Conservation (phyloP, 2,888 invertebrate species). For the Ceratothoa steindachneri region DNA sequence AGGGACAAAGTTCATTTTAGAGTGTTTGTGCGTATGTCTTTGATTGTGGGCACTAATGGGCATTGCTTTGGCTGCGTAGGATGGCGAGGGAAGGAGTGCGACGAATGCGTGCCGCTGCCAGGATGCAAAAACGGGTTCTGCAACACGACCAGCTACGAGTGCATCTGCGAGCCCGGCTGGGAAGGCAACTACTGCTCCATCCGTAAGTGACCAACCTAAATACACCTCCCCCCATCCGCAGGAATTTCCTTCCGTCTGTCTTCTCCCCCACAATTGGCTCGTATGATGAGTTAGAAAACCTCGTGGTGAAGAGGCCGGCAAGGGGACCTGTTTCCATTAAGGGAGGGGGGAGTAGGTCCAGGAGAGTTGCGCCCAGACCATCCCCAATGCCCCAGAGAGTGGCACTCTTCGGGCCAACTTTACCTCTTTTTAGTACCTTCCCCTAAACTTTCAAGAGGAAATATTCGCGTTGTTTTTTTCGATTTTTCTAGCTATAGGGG, state of each 20-base stretch:
- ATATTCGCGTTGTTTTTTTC: too few species aligned
- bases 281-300: background rate
- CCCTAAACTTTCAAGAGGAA: constrained; percentile 12
- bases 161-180: constrained; percentile 79
- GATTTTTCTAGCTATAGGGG: too few species aligned
- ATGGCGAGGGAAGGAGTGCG: constrained; percentile 78
- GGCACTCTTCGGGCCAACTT: too few species aligned
- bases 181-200: constrained; percentile 82
- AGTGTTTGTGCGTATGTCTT: too few species aligned
- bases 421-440: background rate
- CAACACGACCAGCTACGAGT: constrained; percentile 74
- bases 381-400: too few species aligned
- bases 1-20: too few species aligned
- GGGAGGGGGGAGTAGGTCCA: too few species aligned
- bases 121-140: constrained; percentile 83
- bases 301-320: background rate
- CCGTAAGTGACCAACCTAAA: constrained; percentile 69
- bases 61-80: constrained; percentile 54
- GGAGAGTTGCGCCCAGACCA: too few species aligned
- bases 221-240: too few species aligned
- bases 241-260: background rate
- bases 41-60: too few species aligned
- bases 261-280: background rate
- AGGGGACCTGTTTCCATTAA: too few species aligned
- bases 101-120: constrained; percentile 77